Percentiles rank a stretch among this genome's conserved stretches.
Conservation (phyloP, 2,797 vertebrate genomes). For the Argyrosomus regius region DNA sequence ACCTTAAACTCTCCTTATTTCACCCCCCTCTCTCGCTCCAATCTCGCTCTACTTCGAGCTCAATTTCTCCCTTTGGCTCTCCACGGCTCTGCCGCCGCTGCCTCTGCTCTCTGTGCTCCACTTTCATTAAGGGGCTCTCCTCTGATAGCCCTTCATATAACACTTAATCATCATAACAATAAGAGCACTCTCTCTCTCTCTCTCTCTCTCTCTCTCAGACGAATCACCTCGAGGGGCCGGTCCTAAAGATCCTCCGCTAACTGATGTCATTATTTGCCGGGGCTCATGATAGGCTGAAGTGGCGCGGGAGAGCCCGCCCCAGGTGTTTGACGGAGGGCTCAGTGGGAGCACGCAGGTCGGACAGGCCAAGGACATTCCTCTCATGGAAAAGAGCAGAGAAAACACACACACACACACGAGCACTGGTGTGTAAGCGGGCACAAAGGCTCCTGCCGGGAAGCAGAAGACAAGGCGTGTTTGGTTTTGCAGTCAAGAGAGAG, state of each 20-base stretch:
- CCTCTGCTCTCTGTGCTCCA: constrained; percentile 74
- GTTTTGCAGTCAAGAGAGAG: constrained; percentile 75
- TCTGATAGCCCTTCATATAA: constrained; percentile 85
- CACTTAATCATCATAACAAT: constrained; percentile 86
- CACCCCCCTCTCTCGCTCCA: constrained; percentile 3
- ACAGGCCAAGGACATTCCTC: constrained; percentile 79
- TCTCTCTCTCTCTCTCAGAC: constrained; percentile 69
- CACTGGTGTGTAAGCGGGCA: constrained; percentile 23
- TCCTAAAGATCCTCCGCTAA: constrained; percentile 73
- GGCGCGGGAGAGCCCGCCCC: constrained; percentile 54
- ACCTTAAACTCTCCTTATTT: constrained; percentile 58
- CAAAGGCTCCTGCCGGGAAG: constrained; percentile 54
- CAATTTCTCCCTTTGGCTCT: constrained; percentile 41
- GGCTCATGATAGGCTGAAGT: constrained; percentile 67
- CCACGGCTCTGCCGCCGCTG: constrained; percentile 41
- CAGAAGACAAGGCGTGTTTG: constrained; percentile 69
- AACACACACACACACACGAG: constrained; percentile 18
- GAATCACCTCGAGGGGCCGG: constrained; percentile 78
- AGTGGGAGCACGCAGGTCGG: constrained; percentile 70
- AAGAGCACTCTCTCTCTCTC: constrained; percentile 77
- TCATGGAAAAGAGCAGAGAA: constrained; percentile 47
- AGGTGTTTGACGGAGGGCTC: constrained; percentile 70
- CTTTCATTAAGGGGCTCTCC: constrained; percentile 84
- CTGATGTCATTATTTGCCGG: constrained; percentile 77
- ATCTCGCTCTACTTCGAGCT: constrained; percentile 29